Conservation (phyloP, 2,113 vertebrate species). For the Perca flavescens region DNA sequence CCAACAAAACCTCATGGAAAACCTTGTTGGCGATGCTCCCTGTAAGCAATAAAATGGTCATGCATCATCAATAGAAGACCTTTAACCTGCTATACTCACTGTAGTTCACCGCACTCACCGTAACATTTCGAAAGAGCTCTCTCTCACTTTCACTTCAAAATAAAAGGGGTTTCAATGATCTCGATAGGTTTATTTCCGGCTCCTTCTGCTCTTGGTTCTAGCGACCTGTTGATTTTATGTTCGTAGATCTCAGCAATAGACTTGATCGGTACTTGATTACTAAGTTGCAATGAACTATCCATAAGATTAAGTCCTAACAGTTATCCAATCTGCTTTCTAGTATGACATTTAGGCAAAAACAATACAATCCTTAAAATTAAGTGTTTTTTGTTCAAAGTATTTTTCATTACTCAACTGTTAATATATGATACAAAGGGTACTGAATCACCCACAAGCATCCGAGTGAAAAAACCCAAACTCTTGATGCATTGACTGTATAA, state of each 20-base stretch:
- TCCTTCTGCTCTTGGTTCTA: background rate
- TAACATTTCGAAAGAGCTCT: too few relatives aligned
- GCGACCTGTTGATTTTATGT: background rate
- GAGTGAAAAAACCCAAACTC: background rate
- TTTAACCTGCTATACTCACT: too few relatives aligned
- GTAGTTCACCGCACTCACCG: too few relatives aligned
- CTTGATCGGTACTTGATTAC: background rate
- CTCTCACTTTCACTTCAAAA: too few relatives aligned
- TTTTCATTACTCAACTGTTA: background rate
- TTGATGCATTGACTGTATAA: too few relatives aligned
- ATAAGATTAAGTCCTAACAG: too few relatives aligned
- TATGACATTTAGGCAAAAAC: background rate
- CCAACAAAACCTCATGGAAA: conserved; percentile 93
- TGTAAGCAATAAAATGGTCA: conserved; percentile 53
- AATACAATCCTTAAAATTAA: background rate
- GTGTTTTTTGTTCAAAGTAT: background rate
- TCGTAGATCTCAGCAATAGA: background rate
- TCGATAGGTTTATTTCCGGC: too few relatives aligned
- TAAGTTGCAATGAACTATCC: too few relatives aligned
- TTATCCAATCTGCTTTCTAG: too few relatives aligned
- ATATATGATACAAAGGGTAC: background rate
- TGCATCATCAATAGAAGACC: background rate
- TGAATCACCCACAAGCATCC: background rate
- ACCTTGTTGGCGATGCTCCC: conserved; percentile 91
- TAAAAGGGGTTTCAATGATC: too few relatives aligned